Conservation (phyloP, 2,888 invertebrate genomes). For the Eupeodes latifasciatus region DNA sequence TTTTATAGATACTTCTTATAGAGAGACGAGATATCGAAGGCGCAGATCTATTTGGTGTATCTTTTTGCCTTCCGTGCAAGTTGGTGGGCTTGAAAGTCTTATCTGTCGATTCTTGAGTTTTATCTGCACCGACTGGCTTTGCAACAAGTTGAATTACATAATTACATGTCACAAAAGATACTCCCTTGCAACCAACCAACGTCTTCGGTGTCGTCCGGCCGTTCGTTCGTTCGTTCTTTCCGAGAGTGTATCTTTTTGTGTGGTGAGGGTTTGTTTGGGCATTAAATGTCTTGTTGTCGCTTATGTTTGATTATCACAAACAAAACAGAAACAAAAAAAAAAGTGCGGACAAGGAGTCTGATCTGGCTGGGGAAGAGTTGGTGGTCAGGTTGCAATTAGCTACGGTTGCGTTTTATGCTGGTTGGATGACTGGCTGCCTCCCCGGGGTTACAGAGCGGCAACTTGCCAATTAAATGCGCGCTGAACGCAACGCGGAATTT, state of each 20-base stretch:
- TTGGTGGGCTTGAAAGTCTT: constrained; percentile 59
- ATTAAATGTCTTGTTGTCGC: constrained; percentile 69
- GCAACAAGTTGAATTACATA: constrained; percentile 73
- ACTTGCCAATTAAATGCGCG: constrained; percentile 66
- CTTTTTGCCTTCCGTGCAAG: constrained; percentile 60
- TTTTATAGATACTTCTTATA: background rate
- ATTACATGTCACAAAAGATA: constrained; percentile 72
- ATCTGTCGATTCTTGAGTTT: constrained; percentile 61
- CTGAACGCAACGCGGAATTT: constrained; percentile 60
- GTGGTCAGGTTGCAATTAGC: constrained; percentile 73
- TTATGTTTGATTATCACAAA: constrained; percentile 73
- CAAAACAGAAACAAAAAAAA: constrained; percentile 31
- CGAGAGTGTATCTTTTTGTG: background rate
- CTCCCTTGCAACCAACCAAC: background rate
- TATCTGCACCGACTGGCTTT: constrained; percentile 38
- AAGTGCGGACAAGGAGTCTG: constrained; percentile 10
- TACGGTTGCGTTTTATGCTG: constrained; percentile 61
- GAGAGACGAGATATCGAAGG: background rate
- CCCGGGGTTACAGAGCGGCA: constrained; percentile 52
- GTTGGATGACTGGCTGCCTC: background rate
- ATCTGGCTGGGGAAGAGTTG: constrained; percentile 7
- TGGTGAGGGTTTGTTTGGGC: constrained; percentile 17
- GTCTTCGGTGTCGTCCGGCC: background rate
- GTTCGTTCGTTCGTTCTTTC: background rate
- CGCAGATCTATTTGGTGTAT: constrained; percentile 49